Evolutionary conservation across 23 tunicate species (phyloP).

Genomic region (Clavelina lepadiformis): DNA sequence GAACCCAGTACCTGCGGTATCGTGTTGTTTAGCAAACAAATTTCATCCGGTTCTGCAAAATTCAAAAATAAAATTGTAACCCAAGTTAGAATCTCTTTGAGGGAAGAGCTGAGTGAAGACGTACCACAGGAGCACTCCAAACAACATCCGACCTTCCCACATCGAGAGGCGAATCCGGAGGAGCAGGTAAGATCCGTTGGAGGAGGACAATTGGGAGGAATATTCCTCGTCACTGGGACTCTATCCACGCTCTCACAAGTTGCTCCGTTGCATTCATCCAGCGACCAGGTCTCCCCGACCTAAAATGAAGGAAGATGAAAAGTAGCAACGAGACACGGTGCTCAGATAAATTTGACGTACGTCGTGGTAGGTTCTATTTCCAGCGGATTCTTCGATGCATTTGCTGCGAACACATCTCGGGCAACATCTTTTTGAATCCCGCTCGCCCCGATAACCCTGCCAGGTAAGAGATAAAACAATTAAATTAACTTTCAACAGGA

Average conservation of each 20-base stretch:
- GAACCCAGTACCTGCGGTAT: conserved; percentile 10
- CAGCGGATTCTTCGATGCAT: not conserved
- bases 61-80: not conserved
- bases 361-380: conserved; percentile 6
- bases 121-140: conserved; percentile 48
- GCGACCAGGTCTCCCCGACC: conserved; percentile 38
- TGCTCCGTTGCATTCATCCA: not conserved
- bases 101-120: conserved; percentile 4
- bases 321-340: too few species aligned
- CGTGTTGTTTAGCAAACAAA: conserved; percentile 22
- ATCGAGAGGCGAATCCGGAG: conserved; percentile 9
- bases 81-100: too few species aligned
- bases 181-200: conserved; percentile 2
- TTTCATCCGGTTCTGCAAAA: conserved; percentile 39
- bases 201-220: not conserved
- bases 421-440: conserved; percentile 11
- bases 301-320: not conserved
- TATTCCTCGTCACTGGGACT: not conserved
- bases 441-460: conserved; percentile 15
- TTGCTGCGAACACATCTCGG: conserved; percentile 18
- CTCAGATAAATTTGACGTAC: too few species aligned
- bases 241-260: conserved; percentile 3
- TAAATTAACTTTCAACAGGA: too few species aligned
- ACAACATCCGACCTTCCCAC: conserved; percentile 33
- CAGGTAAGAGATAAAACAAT: too few species aligned